Conservation (phyloP, 2,888 invertebrate species). For the Noctua comes region DNA sequence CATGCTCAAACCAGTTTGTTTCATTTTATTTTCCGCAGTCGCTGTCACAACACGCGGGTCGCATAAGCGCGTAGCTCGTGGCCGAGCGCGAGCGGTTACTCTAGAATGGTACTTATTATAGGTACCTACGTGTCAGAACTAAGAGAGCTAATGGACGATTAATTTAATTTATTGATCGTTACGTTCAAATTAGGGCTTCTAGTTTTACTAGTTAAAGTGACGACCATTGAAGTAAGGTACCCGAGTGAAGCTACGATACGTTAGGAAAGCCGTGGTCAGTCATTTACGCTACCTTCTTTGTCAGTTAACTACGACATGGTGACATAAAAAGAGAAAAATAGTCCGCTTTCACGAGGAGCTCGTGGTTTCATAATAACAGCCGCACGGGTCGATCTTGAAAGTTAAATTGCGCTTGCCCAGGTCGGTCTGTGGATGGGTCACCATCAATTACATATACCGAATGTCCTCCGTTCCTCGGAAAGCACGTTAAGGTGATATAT, state of each 20-base stretch:
- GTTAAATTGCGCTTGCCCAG: background rate
- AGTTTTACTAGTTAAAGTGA: background rate
- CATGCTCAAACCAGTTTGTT: background rate
- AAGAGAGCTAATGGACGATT: constrained; percentile 4
- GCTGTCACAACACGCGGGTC: background rate
- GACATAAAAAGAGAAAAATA: background rate
- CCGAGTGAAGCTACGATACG: background rate
- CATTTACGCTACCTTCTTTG: background rate
- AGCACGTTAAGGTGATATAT: no score
- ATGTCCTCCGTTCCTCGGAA: background rate
- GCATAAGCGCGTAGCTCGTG: background rate
- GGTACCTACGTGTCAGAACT: background rate
- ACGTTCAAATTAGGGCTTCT: background rate
- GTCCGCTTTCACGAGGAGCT: background rate
- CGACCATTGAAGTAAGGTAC: background rate
- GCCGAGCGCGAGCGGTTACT: background rate
- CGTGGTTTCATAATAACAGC: background rate
- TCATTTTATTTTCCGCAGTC: background rate
- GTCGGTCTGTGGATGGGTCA: background rate
- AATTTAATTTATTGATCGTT: constrained; percentile 38
- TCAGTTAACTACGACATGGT: background rate
- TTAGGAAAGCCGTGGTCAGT: no score
- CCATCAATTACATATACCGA: background rate
- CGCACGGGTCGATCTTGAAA: background rate
- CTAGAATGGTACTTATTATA: background rate